Evolutionary conservation across 2,797 vertebrate genomes (phyloP).

Genomic region (Falco peregrinus): DNA sequence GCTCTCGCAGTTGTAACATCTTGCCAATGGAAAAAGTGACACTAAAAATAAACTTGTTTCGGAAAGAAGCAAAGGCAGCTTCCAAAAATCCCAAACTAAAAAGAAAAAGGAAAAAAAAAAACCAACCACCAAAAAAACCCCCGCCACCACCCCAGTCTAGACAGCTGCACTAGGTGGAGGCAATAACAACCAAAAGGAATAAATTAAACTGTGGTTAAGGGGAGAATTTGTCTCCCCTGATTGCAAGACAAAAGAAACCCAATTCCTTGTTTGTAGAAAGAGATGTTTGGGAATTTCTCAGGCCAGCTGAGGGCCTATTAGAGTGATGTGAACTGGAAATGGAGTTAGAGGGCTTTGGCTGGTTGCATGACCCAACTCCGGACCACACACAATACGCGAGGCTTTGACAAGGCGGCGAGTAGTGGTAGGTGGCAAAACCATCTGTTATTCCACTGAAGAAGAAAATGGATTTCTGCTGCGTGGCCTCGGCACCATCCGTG

Average conservation of each 20-base stretch:
- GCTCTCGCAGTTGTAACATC: neutral
- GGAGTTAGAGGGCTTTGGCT: slow-evolving; percentile 38
- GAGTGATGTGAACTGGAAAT: slow-evolving; percentile 60
- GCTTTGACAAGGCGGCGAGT: neutral
- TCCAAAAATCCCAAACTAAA: slow-evolving; percentile 38
- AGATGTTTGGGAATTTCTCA: slow-evolving; percentile 30
- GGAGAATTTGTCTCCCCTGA: slow-evolving; percentile 62
- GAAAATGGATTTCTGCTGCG: neutral
- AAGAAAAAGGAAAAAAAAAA: neutral
- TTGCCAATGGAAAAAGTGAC: slow-evolving; percentile 72
- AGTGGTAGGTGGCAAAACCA: neutral
- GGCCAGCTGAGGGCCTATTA: slow-evolving; percentile 37
- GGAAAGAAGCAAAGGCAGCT: slow-evolving; percentile 44
- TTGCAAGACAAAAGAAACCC: slow-evolving; percentile 62
- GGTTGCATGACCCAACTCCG: neutral
- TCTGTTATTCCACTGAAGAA: neutral
- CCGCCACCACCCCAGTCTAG: slow-evolving; percentile 48
- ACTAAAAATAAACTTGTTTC: slow-evolving; percentile 58
- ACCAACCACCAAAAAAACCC: neutral
- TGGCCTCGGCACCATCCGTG: fast-evolving
- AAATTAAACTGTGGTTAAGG: slow-evolving; percentile 65
- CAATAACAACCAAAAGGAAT: slow-evolving; percentile 58
- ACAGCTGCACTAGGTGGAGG: slow-evolving; percentile 67
- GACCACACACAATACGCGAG: slow-evolving; percentile 47
- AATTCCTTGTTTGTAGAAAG: slow-evolving; percentile 61